A percentile compares a stretch with the other conserved stretches of the same genome.
phyloP scores from a whole-genome alignment of 2,888 invertebrate species.

The Sarcophaga rosellei region DNA sequence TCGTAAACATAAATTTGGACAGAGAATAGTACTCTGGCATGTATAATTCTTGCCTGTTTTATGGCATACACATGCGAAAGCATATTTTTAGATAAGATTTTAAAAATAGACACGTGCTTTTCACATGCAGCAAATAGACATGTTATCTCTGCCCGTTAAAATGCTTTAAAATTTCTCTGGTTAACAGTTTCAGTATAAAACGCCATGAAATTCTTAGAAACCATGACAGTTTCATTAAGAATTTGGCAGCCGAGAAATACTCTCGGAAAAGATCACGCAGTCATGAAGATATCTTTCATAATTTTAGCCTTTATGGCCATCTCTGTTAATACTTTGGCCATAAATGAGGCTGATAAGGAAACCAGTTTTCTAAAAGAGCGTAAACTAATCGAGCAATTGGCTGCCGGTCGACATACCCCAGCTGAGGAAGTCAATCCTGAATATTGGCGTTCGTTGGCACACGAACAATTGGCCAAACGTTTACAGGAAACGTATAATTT shows the following conservation, averaged over 20 bases:
- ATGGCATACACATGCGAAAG: not conserved
- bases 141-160: not conserved
- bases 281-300: not conserved
- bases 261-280: not conserved
- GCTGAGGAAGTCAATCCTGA: conserved; percentile 41
- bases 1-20: not conserved
- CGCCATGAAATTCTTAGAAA: not conserved
- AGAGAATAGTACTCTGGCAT: too few species aligned
- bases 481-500: conserved; percentile 56
- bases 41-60: not conserved
- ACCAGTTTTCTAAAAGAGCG: too few species aligned
- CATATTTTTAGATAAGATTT: not conserved
- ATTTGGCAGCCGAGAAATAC: too few species aligned
- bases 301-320: not conserved
- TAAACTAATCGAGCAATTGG: not conserved
- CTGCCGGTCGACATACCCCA: conserved; percentile 25
- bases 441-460: conserved; percentile 72
- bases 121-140: conserved; percentile 1
- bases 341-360: not conserved
- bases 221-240: not conserved
- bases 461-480: conserved; percentile 68
- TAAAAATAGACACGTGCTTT: not conserved
- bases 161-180: not conserved
- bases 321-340: not conserved
- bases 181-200: conserved; percentile 23